These are phyloP conservation scores for Platycheirus rosarum DNA, from an alignment of 2,888 invertebrate genomes.

Conservation along the genomic window DNA sequence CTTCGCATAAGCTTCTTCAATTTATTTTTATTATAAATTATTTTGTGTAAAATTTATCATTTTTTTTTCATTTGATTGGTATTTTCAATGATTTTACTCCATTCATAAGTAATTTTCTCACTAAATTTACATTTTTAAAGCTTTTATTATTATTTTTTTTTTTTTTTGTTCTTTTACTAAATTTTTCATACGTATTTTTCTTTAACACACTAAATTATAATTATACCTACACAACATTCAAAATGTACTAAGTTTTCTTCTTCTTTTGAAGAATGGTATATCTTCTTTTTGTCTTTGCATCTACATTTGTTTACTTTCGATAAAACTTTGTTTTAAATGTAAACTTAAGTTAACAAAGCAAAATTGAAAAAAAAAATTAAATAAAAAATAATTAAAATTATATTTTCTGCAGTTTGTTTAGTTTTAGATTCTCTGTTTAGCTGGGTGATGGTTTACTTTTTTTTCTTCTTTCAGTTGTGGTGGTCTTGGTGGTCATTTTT, in stretches of 20 bases:
- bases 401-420: constrained; percentile 37
- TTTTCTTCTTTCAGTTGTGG: constrained; percentile 40
- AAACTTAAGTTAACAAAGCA: constrained; percentile 39
- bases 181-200: constrained; percentile 19
- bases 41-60: constrained; percentile 62
- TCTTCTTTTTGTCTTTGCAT: constrained; percentile 36
- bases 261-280: constrained; percentile 52
- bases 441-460: constrained; percentile 58
- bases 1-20: constrained; percentile 68
- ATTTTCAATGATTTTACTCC: constrained; percentile 64
- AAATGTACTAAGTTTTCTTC: constrained; percentile 66
- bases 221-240: constrained; percentile 75
- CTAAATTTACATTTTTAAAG: constrained; percentile 72
- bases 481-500: constrained; percentile 65
- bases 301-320: constrained; percentile 9
- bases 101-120: constrained; percentile 64
- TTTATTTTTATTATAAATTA: too few relatives aligned
- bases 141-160: constrained; percentile 55
- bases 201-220: constrained; percentile 69
- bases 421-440: constrained; percentile 36
- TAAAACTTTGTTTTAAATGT: constrained; percentile 43
- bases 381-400: constrained; percentile 34
- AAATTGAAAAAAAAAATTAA: constrained; percentile 21
- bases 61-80: constrained; percentile 38
- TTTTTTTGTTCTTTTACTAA: constrained; percentile 41